phyloP scores from a whole-genome alignment of 2,113 vertebrate genomes.

The Chloroceryle aenea region DNA sequence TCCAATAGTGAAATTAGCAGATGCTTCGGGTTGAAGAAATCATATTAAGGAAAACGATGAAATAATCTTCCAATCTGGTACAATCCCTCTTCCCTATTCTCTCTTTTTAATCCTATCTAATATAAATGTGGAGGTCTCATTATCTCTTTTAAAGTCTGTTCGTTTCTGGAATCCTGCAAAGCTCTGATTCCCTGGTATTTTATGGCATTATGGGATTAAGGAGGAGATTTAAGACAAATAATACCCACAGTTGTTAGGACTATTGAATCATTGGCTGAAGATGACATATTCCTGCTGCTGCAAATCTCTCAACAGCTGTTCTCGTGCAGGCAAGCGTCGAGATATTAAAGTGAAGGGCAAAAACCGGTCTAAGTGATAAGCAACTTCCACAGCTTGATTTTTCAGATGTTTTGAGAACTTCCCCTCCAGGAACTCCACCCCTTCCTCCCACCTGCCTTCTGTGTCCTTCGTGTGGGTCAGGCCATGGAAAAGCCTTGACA shows the following conservation, averaged over 20 bases:
- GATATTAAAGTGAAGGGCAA: background rate
- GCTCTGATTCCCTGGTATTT: conserved; percentile 39
- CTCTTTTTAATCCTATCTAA: background rate
- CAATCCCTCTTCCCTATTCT: background rate
- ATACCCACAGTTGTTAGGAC: conserved; percentile 25
- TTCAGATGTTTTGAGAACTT: background rate
- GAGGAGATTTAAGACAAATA: conserved; percentile 56
- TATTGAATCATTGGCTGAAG: conserved; percentile 28
- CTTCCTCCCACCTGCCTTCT: background rate
- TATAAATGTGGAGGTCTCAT: conserved; percentile 24
- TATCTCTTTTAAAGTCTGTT: conserved; percentile 53
- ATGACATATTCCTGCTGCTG: conserved; percentile 32
- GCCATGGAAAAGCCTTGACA: rapidly evolving
- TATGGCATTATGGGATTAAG: conserved; percentile 63
- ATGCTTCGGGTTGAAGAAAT: conserved; percentile 51
- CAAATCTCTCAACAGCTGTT: background rate
- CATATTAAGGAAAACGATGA: conserved; percentile 32
- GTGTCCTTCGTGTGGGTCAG: background rate
- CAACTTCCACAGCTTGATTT: background rate
- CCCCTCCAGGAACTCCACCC: background rate
- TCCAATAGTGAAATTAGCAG: conserved; percentile 19
- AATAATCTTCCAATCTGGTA: conserved; percentile 51
- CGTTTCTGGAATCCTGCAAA: conserved; percentile 46
- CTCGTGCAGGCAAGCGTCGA: background rate
- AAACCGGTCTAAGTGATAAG: background rate